Evolutionary conservation across 1,140 invertebrate species (phyloP).

Genomic region (Formica selysi): DNA sequence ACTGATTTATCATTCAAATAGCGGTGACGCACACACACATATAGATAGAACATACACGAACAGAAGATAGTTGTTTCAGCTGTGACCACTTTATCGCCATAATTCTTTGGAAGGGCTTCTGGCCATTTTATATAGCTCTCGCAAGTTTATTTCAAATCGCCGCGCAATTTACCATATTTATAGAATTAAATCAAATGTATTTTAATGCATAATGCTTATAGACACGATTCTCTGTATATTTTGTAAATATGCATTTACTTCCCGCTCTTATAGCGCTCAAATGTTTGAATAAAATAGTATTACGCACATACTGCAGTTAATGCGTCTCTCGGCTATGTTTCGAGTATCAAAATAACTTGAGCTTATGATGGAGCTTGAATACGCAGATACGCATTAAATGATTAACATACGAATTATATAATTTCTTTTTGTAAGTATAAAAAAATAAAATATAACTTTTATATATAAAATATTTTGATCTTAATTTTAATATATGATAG

Average conservation of each 20-base stretch:
- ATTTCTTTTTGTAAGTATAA: not conserved
- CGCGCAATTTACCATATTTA: not conserved
- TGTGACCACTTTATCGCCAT: not conserved
- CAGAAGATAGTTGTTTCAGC: not conserved
- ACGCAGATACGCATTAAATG: not conserved
- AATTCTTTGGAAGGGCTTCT: not conserved
- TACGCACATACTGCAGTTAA: not conserved
- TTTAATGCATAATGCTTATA: not conserved
- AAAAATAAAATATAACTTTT: not conserved
- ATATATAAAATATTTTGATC: not conserved
- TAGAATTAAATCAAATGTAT: slow-evolving; percentile 34
- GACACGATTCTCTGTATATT: not conserved
- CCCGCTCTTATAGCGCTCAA: not conserved
- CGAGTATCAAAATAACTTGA: slow-evolving; percentile 3
- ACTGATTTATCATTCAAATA: slow-evolving; percentile 37
- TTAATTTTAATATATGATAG: not conserved
- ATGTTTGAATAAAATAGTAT: slow-evolving; percentile 33
- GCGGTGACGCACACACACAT: too few relatives aligned
- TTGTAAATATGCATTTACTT: slow-evolving; percentile 16
- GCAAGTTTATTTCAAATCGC: slow-evolving; percentile 17
- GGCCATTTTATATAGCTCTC: not conserved
- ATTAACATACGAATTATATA: not conserved
- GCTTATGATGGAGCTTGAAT: not conserved
- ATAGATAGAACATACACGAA: not conserved
- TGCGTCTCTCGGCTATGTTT: not conserved